Percentiles rank a stretch among this genome's conserved stretches.
Evolutionary conservation across 2,797 vertebrate species (phyloP).

Genomic region (Tachyglossus aculeatus): DNA sequence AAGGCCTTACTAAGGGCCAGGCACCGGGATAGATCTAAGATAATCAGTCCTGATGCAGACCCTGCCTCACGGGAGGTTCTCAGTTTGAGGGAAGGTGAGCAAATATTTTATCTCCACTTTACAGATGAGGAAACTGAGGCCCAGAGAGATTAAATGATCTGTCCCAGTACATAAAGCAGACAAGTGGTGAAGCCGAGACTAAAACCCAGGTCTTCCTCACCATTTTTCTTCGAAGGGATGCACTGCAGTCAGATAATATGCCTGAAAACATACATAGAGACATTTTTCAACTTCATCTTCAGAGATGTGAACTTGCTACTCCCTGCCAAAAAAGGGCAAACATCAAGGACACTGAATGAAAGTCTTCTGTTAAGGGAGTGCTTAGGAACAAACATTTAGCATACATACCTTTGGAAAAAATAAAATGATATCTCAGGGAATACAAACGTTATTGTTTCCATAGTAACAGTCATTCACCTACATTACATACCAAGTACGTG

Average conservation of each 20-base stretch:
- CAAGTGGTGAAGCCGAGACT: too few species aligned
- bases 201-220: too few species aligned
- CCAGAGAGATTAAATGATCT: too few species aligned
- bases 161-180: too few species aligned
- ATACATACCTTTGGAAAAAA: slow-evolving; percentile 16
- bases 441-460: slow-evolving; percentile 35
- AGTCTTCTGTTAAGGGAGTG: neutral
- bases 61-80: too few species aligned
- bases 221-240: too few species aligned
- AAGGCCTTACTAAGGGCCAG: too few species aligned
- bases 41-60: too few species aligned
- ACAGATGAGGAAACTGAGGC: too few species aligned
- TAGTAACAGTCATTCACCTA: slow-evolving; percentile 34
- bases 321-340: neutral
- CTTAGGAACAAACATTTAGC: slow-evolving; percentile 7
- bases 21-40: too few species aligned
- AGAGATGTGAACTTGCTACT: neutral
- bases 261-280: neutral
- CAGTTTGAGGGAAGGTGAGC: too few species aligned
- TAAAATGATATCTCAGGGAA: slow-evolving; percentile 19
- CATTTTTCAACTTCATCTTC: neutral
- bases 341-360: neutral
- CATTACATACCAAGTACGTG: neutral
- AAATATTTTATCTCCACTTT: too few species aligned
- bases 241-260: neutral